Base-by-base conservation (phyloP, 2,113 vertebrate species). In the Larimichthys polyactis region DNA sequence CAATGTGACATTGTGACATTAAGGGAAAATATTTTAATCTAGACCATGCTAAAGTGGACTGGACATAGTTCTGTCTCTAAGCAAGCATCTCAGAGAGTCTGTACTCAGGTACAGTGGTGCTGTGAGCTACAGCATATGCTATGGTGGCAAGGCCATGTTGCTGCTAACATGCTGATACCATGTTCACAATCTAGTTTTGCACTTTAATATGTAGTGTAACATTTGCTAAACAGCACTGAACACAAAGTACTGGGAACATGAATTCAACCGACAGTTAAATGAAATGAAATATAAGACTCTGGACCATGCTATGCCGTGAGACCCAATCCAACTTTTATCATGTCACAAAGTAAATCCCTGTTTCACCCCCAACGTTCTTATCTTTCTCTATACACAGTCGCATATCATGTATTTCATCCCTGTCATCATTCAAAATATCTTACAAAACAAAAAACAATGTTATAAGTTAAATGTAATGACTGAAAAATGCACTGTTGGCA, bases 391-490 rank as follows among this genome's bases (percentile, higher is more conserved):
- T 32, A 48, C 58, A 60, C 44, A 60, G 2, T 16, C 32, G 22
- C 43, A 60, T 49, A 49, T 15, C 48, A 2, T 49, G 7, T 58
- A 9, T 5, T 75, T 60, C 17, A 57, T 40, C 48, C n/a, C 49
- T 20, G 40, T 27, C 24, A 52, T 52, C 29, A 22, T 75, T 20
- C 68, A 71, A 62, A 77, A 83, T 68, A 75, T 81, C 48, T 55
- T 68, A 46, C 27, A 36, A 55, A 82, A 74, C 52, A 76, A 85
- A 87, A 9, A 75, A 60, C 40, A 75, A 71, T 44, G 68, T 87
- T 75, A 82, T 80, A 91, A 78, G 77, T 86, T 89, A 32, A 92
- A 92, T 91, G 84, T 90, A 91, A 92, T 85, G 72, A 84, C 59
- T 82, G 44, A 91, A 87, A 89, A 87, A 91, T 91, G 90, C 73